Percentiles rank a stretch among this genome's conserved stretches.
phyloP scores from a whole-genome alignment of 2,888 invertebrate genomes.

The Panorpa germanica region DNA sequence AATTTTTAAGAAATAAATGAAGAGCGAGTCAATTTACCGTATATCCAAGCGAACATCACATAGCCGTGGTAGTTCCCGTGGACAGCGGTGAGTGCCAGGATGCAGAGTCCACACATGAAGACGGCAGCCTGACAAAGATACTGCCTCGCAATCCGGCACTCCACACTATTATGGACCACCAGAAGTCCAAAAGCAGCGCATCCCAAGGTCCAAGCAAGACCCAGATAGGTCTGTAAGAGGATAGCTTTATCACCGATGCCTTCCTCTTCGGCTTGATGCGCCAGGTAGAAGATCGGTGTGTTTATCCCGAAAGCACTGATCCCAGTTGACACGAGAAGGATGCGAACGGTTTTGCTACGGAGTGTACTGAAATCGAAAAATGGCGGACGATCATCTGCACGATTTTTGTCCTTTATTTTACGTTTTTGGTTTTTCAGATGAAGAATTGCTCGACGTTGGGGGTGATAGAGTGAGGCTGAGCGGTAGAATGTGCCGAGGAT shows the following conservation, averaged over 20 bases:
- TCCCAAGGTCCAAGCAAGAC: constrained; percentile 67
- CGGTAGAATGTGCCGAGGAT: constrained; percentile 75
- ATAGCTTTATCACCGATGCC: constrained; percentile 43
- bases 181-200: constrained; percentile 64
- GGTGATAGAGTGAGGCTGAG: constrained; percentile 75
- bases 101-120: constrained; percentile 58
- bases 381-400: constrained; percentile 57
- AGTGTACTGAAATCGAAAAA: constrained; percentile 77
- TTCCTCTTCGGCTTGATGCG: constrained; percentile 61
- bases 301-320: constrained; percentile 68
- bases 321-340: constrained; percentile 60
- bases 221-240: constrained; percentile 54
- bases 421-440: constrained; percentile 78
- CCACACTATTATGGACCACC: constrained; percentile 64
- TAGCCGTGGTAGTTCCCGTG: constrained; percentile 59
- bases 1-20: not conserved
- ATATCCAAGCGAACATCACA: constrained; percentile 65
- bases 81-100: constrained; percentile 57
- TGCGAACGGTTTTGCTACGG: constrained; percentile 67
- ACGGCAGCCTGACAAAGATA: constrained; percentile 68
- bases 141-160: constrained; percentile 70
- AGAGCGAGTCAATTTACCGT: no score
- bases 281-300: constrained; percentile 69
- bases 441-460: constrained; percentile 67
- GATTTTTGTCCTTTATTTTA: constrained; percentile 63